Base-by-base conservation (phyloP, 1,140 invertebrate genomes). In the Dreissena polymorpha region DNA sequence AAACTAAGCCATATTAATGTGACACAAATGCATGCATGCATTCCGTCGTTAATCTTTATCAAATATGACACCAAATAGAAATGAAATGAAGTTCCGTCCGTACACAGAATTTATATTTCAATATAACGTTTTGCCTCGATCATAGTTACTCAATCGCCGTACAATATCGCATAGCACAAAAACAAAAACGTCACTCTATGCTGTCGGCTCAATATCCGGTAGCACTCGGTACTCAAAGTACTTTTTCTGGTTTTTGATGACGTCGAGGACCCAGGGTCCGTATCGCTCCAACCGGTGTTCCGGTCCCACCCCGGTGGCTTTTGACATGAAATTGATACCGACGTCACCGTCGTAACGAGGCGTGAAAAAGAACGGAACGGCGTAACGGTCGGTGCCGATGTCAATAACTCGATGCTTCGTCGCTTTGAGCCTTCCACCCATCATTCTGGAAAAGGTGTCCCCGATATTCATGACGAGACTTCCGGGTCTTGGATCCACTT, bases 391-490 rank as follows among this genome's bases (percentile, higher is more conserved):
- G 14, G 67, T 65, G 0, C 67, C 49, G 1, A 63, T 51, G 51
- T 86, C 85, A 18, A 86, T 27, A 29, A 86, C 85, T 16, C 85
- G 57, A 51, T 86, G 85, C 25, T 51, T 8, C 0, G 85, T 86
- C 14, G 85, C 85, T 65, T 84, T 86, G 55, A 84, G 70, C 18
- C 73, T 29, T 0, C 77, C 83, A 1, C 73, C 63, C 10, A 75
- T 81, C 64, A 84, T 84, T 25, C 51, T 18, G n/a, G 85, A 70
- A 39, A 86, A 63, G 55, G 83, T 81, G 72, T 86, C 85, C 16
- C 85, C 85, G 49, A 86, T 85, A 50, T 86, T 86, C 82, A 86
- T 82, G 50, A 86, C 83, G 7, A 86, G 77, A 49, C 72, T 78
- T 49, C 70, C 60, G 7, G 82, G 82, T 27, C 83, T 67, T n/a